Conservation (phyloP, 2,888 invertebrate species). For the Ochropleura leucogaster region DNA sequence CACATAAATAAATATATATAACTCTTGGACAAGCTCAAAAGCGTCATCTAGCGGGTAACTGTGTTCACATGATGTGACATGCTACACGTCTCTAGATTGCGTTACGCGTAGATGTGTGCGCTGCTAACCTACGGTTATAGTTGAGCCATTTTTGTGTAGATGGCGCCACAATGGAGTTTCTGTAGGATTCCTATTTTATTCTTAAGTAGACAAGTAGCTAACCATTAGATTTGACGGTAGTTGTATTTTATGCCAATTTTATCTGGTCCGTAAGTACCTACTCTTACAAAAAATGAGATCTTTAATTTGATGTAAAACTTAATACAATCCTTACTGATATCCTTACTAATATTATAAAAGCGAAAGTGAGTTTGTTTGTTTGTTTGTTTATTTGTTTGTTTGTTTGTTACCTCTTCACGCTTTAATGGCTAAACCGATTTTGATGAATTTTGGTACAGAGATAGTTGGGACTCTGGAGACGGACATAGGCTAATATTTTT, state of each 20-base stretch:
- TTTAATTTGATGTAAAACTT: conserved; percentile 17
- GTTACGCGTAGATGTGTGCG: not conserved
- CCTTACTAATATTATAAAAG: no score
- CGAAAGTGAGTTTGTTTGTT: no score
- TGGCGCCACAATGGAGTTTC: conserved; percentile 26
- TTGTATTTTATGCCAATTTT: not conserved
- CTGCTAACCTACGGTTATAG: not conserved
- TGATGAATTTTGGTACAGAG: no score
- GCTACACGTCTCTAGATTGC: not conserved
- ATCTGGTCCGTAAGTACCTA: not conserved
- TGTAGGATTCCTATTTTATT: not conserved
- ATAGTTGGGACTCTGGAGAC: no score
- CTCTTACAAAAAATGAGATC: not conserved
- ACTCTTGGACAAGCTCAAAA: not conserved
- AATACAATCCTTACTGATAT: not conserved
- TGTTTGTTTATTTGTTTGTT: no score
- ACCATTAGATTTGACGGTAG: not conserved
- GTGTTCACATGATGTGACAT: not conserved
- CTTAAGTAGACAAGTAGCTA: not conserved
- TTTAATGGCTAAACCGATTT: no score
- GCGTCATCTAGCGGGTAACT: conserved; percentile 39
- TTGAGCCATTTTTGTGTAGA: conserved; percentile 17
- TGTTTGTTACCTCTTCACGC: no score
- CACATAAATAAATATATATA: no score
- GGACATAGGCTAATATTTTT: no score